Conservation (phyloP, 1,140 invertebrate genomes). For the Nymphalis io region DNA sequence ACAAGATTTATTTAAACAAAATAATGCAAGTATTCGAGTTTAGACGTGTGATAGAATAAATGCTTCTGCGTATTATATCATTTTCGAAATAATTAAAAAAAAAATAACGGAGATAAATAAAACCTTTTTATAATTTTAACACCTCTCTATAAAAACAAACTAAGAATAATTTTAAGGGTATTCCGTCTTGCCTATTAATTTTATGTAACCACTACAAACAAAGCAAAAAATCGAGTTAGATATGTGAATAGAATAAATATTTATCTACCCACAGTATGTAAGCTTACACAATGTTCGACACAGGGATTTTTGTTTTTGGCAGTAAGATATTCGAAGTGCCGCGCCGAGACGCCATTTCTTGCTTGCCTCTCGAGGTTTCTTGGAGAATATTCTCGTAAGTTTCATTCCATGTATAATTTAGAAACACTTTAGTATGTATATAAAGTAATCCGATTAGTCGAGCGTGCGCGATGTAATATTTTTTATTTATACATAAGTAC, state of each 20-base stretch:
- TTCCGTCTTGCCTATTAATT: too few relatives aligned
- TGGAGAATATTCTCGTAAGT: constrained; percentile 76
- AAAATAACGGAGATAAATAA: too few relatives aligned
- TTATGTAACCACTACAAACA: not conserved
- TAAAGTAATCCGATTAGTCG: constrained; percentile 29
- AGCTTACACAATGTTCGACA: constrained; percentile 49
- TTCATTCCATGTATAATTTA: constrained; percentile 26
- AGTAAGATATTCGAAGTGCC: constrained; percentile 54
- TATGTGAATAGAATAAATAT: constrained; percentile 13
- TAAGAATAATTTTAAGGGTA: too few relatives aligned
- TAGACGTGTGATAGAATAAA: too few relatives aligned
- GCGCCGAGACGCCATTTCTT: constrained; percentile 51
- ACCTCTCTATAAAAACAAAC: too few relatives aligned
- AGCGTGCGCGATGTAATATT: not conserved
- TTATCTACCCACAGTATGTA: constrained; percentile 15
- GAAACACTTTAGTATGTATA: constrained; percentile 20
- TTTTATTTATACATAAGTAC: constrained; percentile 17
- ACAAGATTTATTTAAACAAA: too few relatives aligned
- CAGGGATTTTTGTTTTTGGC: constrained; percentile 66
- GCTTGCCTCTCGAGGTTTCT: constrained; percentile 62
- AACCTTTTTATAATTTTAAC: too few relatives aligned
- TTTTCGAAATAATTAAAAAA: too few relatives aligned
- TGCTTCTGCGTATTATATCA: too few relatives aligned
- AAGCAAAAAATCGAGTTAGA: not conserved
- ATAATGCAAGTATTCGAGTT: too few relatives aligned